Evolutionary conservation across 2,113 vertebrate genomes (phyloP).

Genomic region (Silurus asotus): DNA sequence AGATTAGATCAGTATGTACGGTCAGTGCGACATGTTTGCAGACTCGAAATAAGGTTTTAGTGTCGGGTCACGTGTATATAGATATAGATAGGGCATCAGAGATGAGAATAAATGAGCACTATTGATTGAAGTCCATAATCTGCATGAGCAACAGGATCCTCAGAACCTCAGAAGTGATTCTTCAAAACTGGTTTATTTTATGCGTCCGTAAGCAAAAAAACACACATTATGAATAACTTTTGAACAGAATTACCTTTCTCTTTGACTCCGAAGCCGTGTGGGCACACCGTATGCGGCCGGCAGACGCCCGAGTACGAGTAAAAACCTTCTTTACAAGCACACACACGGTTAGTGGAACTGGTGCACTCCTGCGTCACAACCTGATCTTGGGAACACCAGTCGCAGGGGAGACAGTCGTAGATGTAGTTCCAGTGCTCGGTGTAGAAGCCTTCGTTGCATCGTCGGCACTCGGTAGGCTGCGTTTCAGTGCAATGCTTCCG

Average conservation of each 20-base stretch:
- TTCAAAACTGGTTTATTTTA: neutral
- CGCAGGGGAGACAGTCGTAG: neutral
- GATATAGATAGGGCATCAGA: too few relatives aligned
- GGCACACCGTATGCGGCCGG: neutral
- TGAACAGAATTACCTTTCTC: conserved; percentile 9
- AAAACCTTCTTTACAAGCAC: neutral
- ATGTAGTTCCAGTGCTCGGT: conserved; percentile 16
- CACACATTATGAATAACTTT: neutral
- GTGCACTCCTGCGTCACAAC: neutral
- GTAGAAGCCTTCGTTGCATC: neutral
- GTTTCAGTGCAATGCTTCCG: conserved; percentile 7
- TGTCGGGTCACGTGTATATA: neutral
- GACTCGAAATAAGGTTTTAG: neutral
- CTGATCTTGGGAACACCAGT: neutral
- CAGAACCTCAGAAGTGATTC: neutral
- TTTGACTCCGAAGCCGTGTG: neutral
- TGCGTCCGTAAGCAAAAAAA: neutral
- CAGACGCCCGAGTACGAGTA: neutral
- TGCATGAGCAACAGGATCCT: neutral
- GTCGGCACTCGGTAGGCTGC: neutral
- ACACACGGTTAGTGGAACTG: neutral
- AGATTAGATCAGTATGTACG: too few relatives aligned
- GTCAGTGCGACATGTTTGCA: neutral
- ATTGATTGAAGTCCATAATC: neutral
- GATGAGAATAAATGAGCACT: too few relatives aligned